A percentile compares a stretch with the other conserved stretches of the same genome.
phyloP scores from a whole-genome alignment of 2,797 vertebrate genomes.

The Notolepis coatsorum region DNA sequence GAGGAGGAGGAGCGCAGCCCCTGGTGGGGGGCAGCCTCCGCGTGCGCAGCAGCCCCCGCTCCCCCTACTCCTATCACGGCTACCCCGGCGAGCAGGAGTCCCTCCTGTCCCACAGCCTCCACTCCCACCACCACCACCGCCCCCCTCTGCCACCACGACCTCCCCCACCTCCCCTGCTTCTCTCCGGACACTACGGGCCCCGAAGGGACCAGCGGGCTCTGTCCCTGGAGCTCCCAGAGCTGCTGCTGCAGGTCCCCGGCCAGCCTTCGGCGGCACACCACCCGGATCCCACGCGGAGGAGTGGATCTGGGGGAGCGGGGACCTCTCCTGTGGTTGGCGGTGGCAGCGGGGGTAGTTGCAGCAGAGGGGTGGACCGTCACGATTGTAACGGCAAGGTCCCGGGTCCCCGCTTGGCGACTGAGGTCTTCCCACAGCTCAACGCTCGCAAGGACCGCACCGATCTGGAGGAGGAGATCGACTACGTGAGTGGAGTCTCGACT shows the following conservation, averaged over 20 bases:
- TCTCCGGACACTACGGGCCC: conserved; percentile 61
- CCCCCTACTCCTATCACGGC: conserved; percentile 72
- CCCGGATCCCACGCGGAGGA: conserved; percentile 72
- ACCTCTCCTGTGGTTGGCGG: conserved; percentile 39
- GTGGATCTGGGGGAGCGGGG: conserved; percentile 41
- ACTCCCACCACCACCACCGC: conserved; percentile 67
- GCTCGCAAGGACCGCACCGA: conserved; percentile 85
- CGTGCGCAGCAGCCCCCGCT: conserved; percentile 70
- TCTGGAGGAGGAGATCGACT: conserved; percentile 94
- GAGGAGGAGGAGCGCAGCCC: conserved; percentile 56
- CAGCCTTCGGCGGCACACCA: conserved; percentile 45
- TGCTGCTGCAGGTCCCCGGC: conserved; percentile 70
- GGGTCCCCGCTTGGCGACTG: conserved; percentile 78
- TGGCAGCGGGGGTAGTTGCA: conserved; percentile 23
- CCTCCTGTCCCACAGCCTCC: conserved; percentile 80
- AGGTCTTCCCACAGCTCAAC: conserved; percentile 93
- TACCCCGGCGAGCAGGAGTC: conserved; percentile 89
- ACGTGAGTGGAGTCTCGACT: conserved; percentile 92
- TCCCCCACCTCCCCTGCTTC: conserved; percentile 49
- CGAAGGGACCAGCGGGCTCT: conserved; percentile 87
- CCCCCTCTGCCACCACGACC: conserved; percentile 58
- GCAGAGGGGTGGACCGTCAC: conserved; percentile 78
- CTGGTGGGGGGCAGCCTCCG: conserved; percentile 79
- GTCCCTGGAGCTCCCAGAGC: conserved; percentile 90
- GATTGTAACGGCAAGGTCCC: conserved; percentile 93